Conservation (phyloP, 2,888 invertebrate genomes). For the Mimas tiliae region DNA sequence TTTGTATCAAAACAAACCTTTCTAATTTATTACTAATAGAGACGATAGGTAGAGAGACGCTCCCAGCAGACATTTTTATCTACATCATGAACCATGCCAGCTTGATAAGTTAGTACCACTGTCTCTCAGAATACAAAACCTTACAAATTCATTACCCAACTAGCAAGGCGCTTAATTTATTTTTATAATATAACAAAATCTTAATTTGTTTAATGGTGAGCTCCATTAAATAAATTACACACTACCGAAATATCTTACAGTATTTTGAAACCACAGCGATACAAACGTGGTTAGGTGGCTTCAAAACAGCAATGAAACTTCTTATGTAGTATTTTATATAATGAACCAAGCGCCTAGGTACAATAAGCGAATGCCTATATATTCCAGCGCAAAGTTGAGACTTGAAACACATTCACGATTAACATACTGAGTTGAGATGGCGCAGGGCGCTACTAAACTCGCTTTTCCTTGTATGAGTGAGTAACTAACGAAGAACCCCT, state of each 20-base stretch:
- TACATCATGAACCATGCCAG: background rate
- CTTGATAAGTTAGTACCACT: background rate
- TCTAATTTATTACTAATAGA: too few species aligned
- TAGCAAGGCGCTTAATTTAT: too few species aligned
- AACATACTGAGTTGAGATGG: slow-evolving; percentile 42
- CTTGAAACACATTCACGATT: slow-evolving; percentile 46
- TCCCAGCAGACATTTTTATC: too few species aligned
- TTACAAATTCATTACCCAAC: too few species aligned
- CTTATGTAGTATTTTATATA: slow-evolving; percentile 19
- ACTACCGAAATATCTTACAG: background rate
- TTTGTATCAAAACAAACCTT: too few species aligned
- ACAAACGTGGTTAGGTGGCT: slow-evolving; percentile 10
- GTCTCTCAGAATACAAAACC: too few species aligned
- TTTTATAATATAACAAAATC: too few species aligned
- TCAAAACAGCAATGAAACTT: slow-evolving; percentile 16
- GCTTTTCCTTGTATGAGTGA: slow-evolving; percentile 54
- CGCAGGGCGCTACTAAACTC: slow-evolving; percentile 29
- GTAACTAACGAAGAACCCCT: slow-evolving; percentile 77
- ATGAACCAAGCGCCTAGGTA: slow-evolving; percentile 10
- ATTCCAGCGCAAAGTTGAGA: slow-evolving; percentile 36
- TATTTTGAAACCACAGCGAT: slow-evolving; percentile 15
- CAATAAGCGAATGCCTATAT: slow-evolving; percentile 4
- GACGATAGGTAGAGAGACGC: too few species aligned
- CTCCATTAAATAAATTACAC: too few species aligned
- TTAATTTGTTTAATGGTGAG: too few species aligned